phyloP scores from a whole-genome alignment of 2,888 invertebrate genomes.

The Cordilura impudica region DNA sequence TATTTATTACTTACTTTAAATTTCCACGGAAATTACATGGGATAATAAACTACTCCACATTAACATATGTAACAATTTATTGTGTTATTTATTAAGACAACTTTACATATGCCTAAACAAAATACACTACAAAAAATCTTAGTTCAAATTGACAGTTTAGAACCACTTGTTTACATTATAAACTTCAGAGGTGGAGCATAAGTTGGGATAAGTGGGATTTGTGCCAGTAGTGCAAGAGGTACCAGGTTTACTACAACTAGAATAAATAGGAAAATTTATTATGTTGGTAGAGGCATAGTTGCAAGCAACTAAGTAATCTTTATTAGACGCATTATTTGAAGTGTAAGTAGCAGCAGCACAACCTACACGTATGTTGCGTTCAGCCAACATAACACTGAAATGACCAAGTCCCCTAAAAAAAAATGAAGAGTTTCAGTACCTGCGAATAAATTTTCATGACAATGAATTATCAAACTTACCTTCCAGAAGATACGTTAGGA shows the following conservation, averaged over 20 bases:
- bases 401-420: slow-evolving; percentile 66
- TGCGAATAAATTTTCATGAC: background rate
- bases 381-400: slow-evolving; percentile 69
- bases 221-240: slow-evolving; percentile 65
- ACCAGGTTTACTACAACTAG: slow-evolving; percentile 63
- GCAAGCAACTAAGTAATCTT: slow-evolving; percentile 66
- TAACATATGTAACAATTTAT: background rate
- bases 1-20: background rate
- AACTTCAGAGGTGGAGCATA: slow-evolving; percentile 68
- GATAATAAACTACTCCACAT: slow-evolving; percentile 44
- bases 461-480: no score
- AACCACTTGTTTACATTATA: slow-evolving; percentile 52
- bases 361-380: slow-evolving; percentile 68
- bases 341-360: slow-evolving; percentile 62
- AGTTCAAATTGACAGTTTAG: no score
- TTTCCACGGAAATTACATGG: slow-evolving; percentile 14
- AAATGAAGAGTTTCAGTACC: background rate
- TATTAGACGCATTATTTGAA: background rate
- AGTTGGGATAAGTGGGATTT: slow-evolving; percentile 65
- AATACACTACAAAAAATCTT: no score
- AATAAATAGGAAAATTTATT: slow-evolving; percentile 67
- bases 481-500: no score
- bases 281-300: slow-evolving; percentile 69
- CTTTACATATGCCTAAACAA: background rate
- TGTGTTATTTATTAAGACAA: background rate